Base-by-base conservation (phyloP, 2,113 vertebrate genomes). In the Sphyrna mokarran region DNA sequence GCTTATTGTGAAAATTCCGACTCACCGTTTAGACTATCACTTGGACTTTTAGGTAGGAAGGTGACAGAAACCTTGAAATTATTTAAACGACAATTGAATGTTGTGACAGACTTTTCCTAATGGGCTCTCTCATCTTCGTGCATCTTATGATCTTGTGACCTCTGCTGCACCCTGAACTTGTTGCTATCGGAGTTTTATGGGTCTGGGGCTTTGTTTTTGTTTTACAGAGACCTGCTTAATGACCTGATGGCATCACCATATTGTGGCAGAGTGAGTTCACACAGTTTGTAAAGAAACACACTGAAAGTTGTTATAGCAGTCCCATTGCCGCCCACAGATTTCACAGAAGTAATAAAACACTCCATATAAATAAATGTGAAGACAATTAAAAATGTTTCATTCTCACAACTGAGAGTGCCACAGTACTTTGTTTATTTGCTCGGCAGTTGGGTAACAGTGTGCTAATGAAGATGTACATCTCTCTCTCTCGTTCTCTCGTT, bases 341-440 rank as follows among this genome's bases (percentile, higher is more conserved):
- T 95, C 69, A 26, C 40, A 54, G 69, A 95, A 54, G 29, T 95
- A 72, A 95, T 95, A 95, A 54, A 72, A 76, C 29, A 72, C 13
- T 37, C 16, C 16, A 63, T 63, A 29, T 20, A 93, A 66, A 63
- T 93, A 66, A 93, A 93, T 22, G 9, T 37, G 20, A 33, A 10
- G 61, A 9, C 61, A 93, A 66, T 66, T 66, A 37, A 37, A 93
- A 66, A 33, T 93, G 29, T 18, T 22, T 37, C 61, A 66, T 93
- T 93, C 18, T 66, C 37, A 29, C 89, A 93, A n/a, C 89, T 93
- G 29, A 2, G 33, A 66, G 61, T 10, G 58, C 22, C n/a, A 93
- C 7, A 63, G 61, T 16, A 63, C 89, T 16, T 26, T 90, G 61
- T 11, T 68, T 90, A 6, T 61, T 33, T 61, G 26, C 16, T n/a